Conservation (phyloP, 2,113 vertebrate species). For the Rhinolophus sinicus region DNA sequence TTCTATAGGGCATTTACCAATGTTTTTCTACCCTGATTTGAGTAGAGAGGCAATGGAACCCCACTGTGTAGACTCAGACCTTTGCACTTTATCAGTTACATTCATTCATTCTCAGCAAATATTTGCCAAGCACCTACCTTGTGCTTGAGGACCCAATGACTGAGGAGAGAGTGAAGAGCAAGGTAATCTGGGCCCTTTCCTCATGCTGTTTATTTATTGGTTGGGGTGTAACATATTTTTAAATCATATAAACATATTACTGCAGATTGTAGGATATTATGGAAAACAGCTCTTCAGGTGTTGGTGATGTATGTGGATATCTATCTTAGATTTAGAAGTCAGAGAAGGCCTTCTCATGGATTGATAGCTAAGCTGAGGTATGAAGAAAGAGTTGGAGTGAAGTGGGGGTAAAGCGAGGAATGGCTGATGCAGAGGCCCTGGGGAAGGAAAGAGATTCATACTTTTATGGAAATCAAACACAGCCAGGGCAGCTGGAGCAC, state of each 20-base stretch:
- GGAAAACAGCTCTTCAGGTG: neutral
- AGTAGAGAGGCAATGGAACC: neutral
- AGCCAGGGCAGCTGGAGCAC: no score
- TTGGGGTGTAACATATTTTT: neutral
- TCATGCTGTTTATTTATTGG: neutral
- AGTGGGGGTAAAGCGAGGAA: neutral
- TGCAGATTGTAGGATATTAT: neutral
- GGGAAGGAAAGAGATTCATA: neutral
- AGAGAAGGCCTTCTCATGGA: neutral
- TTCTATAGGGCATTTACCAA: neutral
- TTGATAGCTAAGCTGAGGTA: neutral
- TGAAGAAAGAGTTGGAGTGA: neutral
- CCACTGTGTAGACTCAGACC: neutral
- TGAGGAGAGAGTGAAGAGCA: neutral
- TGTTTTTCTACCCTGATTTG: neutral
- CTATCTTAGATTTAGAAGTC: neutral
- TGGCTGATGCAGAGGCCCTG: neutral
- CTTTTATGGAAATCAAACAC: neutral
- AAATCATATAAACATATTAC: neutral
- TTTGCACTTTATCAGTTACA: neutral
- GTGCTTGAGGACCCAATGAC: neutral
- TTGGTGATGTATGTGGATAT: neutral
- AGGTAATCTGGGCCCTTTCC: neutral
- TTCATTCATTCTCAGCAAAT: neutral
- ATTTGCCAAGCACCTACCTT: neutral